phyloP scores from a whole-genome alignment of 2,113 vertebrate species.

The Dipodomys spectabilis region DNA sequence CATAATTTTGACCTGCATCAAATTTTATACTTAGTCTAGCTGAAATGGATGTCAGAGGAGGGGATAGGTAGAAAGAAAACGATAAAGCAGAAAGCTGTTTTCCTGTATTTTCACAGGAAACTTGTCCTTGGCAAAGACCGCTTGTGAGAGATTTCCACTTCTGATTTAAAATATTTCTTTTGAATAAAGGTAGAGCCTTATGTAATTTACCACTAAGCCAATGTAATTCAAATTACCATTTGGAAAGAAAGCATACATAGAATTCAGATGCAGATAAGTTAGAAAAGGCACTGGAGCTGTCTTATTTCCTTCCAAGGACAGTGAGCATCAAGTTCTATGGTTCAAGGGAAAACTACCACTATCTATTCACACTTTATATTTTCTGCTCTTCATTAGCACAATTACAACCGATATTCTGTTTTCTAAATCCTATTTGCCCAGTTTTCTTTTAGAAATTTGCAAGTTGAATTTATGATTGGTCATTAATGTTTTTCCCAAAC shows the following conservation, averaged over 20 bases:
- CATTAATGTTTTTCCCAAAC: slow-evolving; percentile 43
- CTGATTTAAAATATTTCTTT: slow-evolving; percentile 38
- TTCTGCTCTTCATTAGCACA: slow-evolving; percentile 23
- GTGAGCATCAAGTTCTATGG: background rate
- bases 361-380: slow-evolving; percentile 20
- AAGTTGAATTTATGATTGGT: background rate
- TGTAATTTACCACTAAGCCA: slow-evolving; percentile 46
- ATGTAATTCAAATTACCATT: slow-evolving; percentile 38
- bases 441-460: background rate
- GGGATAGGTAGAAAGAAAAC: background rate
- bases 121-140: slow-evolving; percentile 20
- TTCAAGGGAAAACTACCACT: slow-evolving; percentile 30
- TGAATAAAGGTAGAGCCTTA: background rate
- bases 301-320: slow-evolving; percentile 57
- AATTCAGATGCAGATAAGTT: background rate
- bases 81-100: background rate
- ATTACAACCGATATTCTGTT: background rate
- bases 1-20: background rate
- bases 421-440: slow-evolving; percentile 28
- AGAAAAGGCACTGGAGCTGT: background rate
- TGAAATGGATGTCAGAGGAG: background rate
- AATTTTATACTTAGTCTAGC: background rate
- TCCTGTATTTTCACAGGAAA: background rate
- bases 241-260: slow-evolving; percentile 31
- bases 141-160: background rate